These are phyloP conservation scores for Coranthus polyacanthus DNA, from an alignment of 2,797 vertebrate genomes.

Conservation along the genomic window DNA sequence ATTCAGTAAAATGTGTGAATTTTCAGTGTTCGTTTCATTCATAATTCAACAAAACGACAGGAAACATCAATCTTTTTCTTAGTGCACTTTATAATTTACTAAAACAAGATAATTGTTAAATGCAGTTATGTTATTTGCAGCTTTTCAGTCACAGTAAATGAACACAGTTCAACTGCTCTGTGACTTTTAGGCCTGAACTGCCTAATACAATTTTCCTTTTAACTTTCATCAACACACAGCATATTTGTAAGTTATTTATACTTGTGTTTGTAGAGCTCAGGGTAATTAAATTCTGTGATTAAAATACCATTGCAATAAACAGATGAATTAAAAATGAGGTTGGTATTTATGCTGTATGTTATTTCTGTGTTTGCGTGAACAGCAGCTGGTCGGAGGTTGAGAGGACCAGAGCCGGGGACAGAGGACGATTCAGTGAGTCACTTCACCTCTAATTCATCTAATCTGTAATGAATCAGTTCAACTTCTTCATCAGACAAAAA, in stretches of 20 bases:
- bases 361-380: constrained; percentile 36
- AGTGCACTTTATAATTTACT: too few relatives aligned
- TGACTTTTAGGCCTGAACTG: not conserved
- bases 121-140: not conserved
- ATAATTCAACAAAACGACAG: not conserved
- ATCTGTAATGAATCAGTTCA: not conserved
- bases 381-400: constrained; percentile 89
- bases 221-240: not conserved
- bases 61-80: too few relatives aligned
- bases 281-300: not conserved
- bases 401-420: constrained; percentile 81
- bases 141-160: not conserved
- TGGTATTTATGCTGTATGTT: not conserved
- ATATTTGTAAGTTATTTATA: too few relatives aligned
- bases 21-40: not conserved
- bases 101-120: too few relatives aligned
- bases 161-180: too few relatives aligned
- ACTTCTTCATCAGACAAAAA: too few relatives aligned
- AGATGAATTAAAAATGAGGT: not conserved
- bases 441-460: not conserved
- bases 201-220: constrained; percentile 19
- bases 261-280: too few relatives aligned
- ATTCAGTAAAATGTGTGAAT: too few relatives aligned
- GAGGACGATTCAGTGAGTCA: constrained; percentile 91
- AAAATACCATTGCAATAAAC: not conserved